Evolutionary conservation across 2,888 invertebrate species (phyloP).

Genomic region (Imbricaverruca yamaguchii): DNA sequence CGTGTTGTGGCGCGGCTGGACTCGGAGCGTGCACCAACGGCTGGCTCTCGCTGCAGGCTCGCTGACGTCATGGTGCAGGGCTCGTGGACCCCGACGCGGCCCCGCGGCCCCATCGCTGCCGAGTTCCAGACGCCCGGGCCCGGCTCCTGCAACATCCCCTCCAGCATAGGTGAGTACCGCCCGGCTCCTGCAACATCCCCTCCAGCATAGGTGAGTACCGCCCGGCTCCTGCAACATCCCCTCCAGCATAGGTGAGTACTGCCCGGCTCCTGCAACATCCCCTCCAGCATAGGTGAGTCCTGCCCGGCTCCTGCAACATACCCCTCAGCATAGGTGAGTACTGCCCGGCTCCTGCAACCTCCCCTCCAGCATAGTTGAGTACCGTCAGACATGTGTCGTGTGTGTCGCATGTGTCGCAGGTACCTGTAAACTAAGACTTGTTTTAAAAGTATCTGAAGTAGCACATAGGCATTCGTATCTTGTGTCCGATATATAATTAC

Average conservation of each 20-base stretch:
- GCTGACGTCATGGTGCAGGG: constrained; percentile 40
- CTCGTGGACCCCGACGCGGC: constrained; percentile 82
- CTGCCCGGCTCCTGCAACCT: no score
- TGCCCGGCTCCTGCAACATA: no score
- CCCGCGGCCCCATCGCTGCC: constrained; percentile 79
- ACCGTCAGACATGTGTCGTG: no score
- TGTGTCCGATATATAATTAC: no score
- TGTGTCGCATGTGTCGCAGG: no score
- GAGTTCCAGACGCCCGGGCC: constrained; percentile 81
- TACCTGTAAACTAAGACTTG: no score
- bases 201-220: constrained; percentile 62
- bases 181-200: constrained; percentile 73
- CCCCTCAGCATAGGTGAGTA: background rate
- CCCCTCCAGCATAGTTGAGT: background rate
- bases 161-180: constrained; percentile 64
- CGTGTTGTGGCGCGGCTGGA: no score
- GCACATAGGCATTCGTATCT: no score
- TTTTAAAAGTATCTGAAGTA: no score
- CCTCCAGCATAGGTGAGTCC: constrained; percentile 65
- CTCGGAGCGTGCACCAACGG: no score
- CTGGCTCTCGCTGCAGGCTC: no score
- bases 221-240: constrained; percentile 78
- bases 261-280: constrained; percentile 74
- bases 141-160: constrained; percentile 71
- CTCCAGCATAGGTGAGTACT: constrained; percentile 62